These are phyloP conservation scores for Perca flavescens DNA, from an alignment of 2,113 vertebrate species.

Conservation along the genomic window DNA sequence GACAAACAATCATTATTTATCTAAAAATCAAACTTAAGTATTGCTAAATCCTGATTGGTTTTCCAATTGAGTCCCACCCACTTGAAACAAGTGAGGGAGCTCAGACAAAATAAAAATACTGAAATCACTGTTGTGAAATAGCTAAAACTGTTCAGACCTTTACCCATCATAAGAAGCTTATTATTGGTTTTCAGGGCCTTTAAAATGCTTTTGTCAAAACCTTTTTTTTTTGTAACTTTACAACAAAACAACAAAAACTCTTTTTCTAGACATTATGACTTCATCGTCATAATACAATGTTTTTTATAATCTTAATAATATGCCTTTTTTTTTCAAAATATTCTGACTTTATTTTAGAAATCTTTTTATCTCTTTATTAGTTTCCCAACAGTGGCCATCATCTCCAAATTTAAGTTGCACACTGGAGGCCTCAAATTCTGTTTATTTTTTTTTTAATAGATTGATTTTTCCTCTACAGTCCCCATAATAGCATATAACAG, in stretches of 20 bases:
- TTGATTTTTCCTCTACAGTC: not conserved
- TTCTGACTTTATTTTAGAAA: not conserved
- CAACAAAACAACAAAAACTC: too few species aligned
- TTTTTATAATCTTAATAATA: not conserved
- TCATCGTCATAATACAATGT: not conserved
- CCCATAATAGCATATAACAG: not conserved
- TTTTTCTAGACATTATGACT: not conserved
- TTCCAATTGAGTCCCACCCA: not conserved
- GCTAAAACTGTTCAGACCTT: not conserved
- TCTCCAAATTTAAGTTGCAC: not conserved
- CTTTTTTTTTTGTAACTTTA: not conserved
- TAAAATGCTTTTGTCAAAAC: not conserved
- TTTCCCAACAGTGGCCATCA: not conserved
- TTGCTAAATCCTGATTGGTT: constrained; percentile 6
- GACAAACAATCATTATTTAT: not conserved
- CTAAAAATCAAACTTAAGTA: not conserved
- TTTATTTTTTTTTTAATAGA: not conserved
- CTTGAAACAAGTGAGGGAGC: constrained; percentile 1
- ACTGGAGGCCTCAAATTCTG: not conserved
- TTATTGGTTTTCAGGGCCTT: not conserved
- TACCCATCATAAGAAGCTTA: not conserved
- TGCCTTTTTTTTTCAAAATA: not conserved
- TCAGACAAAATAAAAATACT: constrained; percentile 6
- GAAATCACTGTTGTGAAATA: not conserved
- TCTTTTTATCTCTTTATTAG: not conserved